Conservation (phyloP, 2,797 vertebrate species). For the Alouatta caraya region DNA sequence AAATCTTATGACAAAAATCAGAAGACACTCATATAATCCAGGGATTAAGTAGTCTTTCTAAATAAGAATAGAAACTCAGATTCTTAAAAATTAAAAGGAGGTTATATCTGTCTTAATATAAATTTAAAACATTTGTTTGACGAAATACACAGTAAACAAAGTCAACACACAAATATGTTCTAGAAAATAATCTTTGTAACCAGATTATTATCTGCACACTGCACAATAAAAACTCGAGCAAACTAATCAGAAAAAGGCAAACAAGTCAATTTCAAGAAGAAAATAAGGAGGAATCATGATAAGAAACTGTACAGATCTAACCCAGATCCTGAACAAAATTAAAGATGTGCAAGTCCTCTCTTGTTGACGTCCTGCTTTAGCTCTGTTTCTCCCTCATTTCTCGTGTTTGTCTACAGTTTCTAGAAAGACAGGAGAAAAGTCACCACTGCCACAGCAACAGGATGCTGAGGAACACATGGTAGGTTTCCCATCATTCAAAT, state of each 20-base stretch:
- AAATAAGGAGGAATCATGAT: neutral
- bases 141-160: neutral
- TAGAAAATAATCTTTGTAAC: conserved; percentile 14
- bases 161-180: neutral
- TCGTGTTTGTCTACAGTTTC: neutral
- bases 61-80: neutral
- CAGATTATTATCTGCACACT: neutral
- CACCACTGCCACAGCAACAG: neutral
- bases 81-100: neutral
- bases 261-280: neutral
- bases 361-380: no score
- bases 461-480: neutral
- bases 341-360: neutral
- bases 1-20: neutral
- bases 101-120: neutral
- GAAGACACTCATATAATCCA: neutral
- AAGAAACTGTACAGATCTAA: neutral
- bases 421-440: neutral
- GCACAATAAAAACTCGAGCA: neutral
- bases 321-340: no score
- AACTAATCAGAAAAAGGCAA: neutral
- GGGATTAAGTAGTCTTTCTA: neutral
- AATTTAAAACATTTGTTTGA: neutral
- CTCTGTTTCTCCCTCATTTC: neutral
- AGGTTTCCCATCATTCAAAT: neutral